Percentiles rank a stretch among this genome's conserved stretches.
These are phyloP conservation scores for Ceyx erithaca DNA, from an alignment of 2,797 vertebrate species.

Conservation along the genomic window DNA sequence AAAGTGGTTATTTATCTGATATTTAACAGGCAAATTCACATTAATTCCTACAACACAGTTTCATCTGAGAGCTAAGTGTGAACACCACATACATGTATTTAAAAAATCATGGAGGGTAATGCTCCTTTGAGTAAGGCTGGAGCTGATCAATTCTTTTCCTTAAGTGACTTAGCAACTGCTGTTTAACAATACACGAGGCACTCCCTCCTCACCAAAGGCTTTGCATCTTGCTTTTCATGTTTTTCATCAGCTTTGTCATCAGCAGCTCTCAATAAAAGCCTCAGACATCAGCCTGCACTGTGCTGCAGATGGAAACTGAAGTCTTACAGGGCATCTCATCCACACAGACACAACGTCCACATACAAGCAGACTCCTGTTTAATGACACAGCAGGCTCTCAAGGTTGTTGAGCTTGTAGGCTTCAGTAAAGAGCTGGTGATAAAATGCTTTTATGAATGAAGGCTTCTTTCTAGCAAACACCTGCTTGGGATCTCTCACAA, in stretches of 20 bases:
- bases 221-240: not conserved
- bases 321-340: not conserved
- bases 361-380: not conserved
- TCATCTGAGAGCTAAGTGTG: not conserved
- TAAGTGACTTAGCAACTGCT: constrained; percentile 32
- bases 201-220: constrained; percentile 4
- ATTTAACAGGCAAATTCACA: not conserved
- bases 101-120: not conserved
- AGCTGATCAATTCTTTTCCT: constrained; percentile 27
- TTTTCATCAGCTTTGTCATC: constrained; percentile 44
- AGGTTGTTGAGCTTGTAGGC: not conserved
- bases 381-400: not conserved
- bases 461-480: constrained; percentile 10
- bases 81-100: not conserved
- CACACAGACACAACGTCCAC: not conserved
- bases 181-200: not conserved
- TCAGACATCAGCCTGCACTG: not conserved
- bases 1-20: not conserved
- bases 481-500: constrained; percentile 2
- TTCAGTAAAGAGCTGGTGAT: not conserved
- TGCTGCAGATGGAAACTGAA: not conserved
- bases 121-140: not conserved
- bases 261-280: constrained; percentile 8
- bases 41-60: not conserved
- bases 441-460: constrained; percentile 38